Evolutionary conservation across 1,140 invertebrate genomes (phyloP).

Genomic region (Drosophila melanogaster): DNA sequence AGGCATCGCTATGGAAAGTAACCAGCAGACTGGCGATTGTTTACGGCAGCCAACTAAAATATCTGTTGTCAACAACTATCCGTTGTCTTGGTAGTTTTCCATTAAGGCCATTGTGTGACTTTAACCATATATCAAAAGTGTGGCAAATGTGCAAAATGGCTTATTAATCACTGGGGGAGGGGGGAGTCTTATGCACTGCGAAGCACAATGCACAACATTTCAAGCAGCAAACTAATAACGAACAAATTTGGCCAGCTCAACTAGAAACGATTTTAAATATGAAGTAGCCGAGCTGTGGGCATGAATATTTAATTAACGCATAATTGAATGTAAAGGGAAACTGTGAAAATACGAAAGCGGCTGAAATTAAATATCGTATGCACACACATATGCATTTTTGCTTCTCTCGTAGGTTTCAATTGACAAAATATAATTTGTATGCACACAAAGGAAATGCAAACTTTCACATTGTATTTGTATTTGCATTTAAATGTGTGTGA

Average conservation of each 20-base stretch:
- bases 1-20: conserved; percentile 7
- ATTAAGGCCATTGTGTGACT: conserved; percentile 16
- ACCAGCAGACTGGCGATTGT: conserved; percentile 31
- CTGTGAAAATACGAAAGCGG: conserved; percentile 37
- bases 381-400: conserved; percentile 20
- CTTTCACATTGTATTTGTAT: conserved; percentile 57
- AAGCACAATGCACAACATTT: not conserved
- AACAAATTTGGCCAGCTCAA: conserved; percentile 1
- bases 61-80: conserved; percentile 61
- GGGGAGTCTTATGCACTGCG: not conserved
- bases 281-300: conserved; percentile 35
- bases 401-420: conserved; percentile 27
- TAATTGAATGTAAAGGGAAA: conserved; percentile 50
- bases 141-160: conserved; percentile 13
- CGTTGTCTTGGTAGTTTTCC: conserved; percentile 50
- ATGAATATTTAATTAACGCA: conserved; percentile 62
- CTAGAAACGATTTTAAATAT: conserved; percentile 56
- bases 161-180: conserved; percentile 28
- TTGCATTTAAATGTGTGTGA: conserved; percentile 43
- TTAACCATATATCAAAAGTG: not conserved
- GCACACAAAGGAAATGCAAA: conserved; percentile 73
- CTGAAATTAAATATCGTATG: conserved; percentile 62
- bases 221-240: conserved; percentile 4
- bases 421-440: conserved; percentile 61
- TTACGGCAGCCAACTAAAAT: conserved; percentile 46